Evolutionary conservation across 1,140 invertebrate species (phyloP), one percentile per base, ranked within the genome.

Genomic region (Phthorimaea operculella): DNA sequence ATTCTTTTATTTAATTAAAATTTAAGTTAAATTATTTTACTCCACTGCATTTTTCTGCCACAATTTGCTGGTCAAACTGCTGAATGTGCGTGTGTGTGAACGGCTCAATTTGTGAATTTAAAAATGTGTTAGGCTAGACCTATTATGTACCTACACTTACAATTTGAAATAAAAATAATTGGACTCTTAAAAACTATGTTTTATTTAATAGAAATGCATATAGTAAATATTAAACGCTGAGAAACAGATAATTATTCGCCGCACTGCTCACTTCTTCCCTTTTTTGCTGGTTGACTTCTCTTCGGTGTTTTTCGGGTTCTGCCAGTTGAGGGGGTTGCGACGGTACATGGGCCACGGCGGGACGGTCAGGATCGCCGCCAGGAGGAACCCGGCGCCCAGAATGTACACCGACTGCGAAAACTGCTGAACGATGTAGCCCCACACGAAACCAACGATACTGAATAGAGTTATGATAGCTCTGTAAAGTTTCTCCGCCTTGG

Each of bases 331-430:
- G 15, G 95, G 91, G 79, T 96, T 96, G 57, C 89, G 88, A 33
- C 94, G 88, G 70, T 95, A 98, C 89, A 97, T 94, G 0, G 96
- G 95, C 96, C 96, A 98, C 10, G 96, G 95, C 44, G 96, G 96
- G 70, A 98, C 71, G 76, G 91, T 91, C 84, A 96, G 90, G 68
- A 98, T 82, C 36, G 92, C 90, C 50, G 95, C 95, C 59, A 98
- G 83, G 0, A 93, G 82, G 77, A 97, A 97, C 59, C 96, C 96
- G 70, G 93, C 94, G 17, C 92, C 93, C n/a, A 98, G 86, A 71
- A 97, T 95, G 58, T 96, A 96, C 15, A 98, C 92, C 6, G 96
- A 97, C 78, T 97, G 94, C 0, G 96, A 98, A 77, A 98, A 98
- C 81, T 97, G 94, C 83, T 98, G 96, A 69, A 96, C 95, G 16